Evolutionary conservation across 2,797 vertebrate species (phyloP), one percentile per base, ranked within the genome.

Genomic region (Ctenopoma kingsleyae): DNA sequence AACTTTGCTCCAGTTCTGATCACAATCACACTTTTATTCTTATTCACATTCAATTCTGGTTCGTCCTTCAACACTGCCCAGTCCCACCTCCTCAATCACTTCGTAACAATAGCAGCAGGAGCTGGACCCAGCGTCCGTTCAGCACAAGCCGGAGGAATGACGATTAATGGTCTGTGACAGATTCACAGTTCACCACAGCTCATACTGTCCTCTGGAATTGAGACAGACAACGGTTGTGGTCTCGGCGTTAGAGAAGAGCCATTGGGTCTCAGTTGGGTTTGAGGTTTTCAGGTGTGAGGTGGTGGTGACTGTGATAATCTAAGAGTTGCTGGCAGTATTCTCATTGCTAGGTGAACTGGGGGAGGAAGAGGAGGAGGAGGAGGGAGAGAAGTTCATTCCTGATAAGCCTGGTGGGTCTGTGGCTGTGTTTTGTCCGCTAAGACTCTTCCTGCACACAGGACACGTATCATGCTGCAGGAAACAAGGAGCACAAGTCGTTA

Each of bases 381-480:
- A 96, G 0, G 97, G 95, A 0, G 98, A 97, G 91, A 98, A 99
- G 91, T 94, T 97, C 89, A 98, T 96, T 69, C 96, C 95, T 6
- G 96, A 95, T 88, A 99, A 94, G 87, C 95, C 98, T 0, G 96
- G 98, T 35, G 97, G 97, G 83, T 99, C 97, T 43, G 97, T 99
- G 90, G 98, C 98, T 27, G 98, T 99, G 93, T 99, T 99, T 92
- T 98, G 97, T 81, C 98, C 98, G 0, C 95, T 99, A 71, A 99
- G 93, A 84, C 97, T 99, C 92, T 99, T 99, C 87, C 98, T 95
- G 93, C 98, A 99, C 73, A 99, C 98, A 0, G 98, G 98, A 92
- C 98, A 99, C 1, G 97, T 98, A 89, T 99, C 98, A 1, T 99
- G 98, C 98, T 99, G 90, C 38, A 15, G 71, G 48, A n/a, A 20